These are phyloP conservation scores for Drosophila nebulosa DNA, from an alignment of 1,140 invertebrate species.

Conservation along the genomic window DNA sequence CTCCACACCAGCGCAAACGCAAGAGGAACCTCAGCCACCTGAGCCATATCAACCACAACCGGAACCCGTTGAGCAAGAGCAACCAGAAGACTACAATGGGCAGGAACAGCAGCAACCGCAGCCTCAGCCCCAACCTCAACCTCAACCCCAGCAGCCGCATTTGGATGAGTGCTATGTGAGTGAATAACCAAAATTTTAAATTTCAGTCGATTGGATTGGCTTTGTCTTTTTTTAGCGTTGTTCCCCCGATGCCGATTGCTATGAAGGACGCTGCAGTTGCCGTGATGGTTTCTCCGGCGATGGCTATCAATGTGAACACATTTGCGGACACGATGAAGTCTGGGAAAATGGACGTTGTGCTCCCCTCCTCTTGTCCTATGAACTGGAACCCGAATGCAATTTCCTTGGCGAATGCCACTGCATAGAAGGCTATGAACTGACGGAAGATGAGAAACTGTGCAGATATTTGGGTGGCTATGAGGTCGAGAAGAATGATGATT, in stretches of 20 bases:
- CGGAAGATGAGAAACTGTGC: slow-evolving; percentile 46
- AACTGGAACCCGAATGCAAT: slow-evolving; percentile 56
- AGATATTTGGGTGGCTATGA: slow-evolving; percentile 29
- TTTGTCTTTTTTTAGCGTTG: slow-evolving; percentile 39
- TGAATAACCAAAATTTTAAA: not conserved
- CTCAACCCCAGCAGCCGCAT: not conserved
- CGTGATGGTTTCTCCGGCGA: slow-evolving; percentile 88
- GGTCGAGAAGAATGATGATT: slow-evolving; percentile 49
- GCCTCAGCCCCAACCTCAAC: not conserved
- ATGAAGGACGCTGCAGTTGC: slow-evolving; percentile 84
- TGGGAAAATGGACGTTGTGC: slow-evolving; percentile 71
- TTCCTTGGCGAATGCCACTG: slow-evolving; percentile 58
- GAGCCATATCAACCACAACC: not conserved
- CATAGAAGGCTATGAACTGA: slow-evolving; percentile 64
- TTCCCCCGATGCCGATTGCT: slow-evolving; percentile 82
- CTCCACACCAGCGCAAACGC: slow-evolving; percentile 25
- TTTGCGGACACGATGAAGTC: slow-evolving; percentile 78
- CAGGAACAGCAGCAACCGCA: not conserved
- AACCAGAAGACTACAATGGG: not conserved
- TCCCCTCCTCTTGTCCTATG: slow-evolving; percentile 47
- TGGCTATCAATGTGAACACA: slow-evolving; percentile 85
- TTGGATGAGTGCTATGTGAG: slow-evolving; percentile 58
- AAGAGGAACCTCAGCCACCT: not conserved
- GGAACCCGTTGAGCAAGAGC: slow-evolving; percentile 1
- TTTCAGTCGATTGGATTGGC: not conserved